Evolutionary conservation across 2,797 vertebrate genomes (phyloP).

Genomic region (Typhlichthys subterraneus): DNA sequence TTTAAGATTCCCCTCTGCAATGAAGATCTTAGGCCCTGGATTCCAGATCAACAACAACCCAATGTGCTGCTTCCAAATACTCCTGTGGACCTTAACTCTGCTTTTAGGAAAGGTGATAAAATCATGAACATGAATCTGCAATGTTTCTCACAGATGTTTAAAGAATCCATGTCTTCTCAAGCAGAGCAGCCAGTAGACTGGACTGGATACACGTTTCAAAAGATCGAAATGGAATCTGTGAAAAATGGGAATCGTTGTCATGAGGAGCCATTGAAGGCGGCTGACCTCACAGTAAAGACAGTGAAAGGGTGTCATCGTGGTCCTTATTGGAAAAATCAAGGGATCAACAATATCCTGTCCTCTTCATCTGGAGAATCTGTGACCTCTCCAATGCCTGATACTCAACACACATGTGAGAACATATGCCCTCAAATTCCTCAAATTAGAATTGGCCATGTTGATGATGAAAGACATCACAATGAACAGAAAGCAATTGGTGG

Average conservation of each 20-base stretch:
- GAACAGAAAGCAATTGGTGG: slow-evolving; percentile 73
- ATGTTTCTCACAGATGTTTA: slow-evolving; percentile 89
- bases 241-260: slow-evolving; percentile 53
- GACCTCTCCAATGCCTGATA: slow-evolving; percentile 34
- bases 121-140: slow-evolving; percentile 91
- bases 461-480: slow-evolving; percentile 56
- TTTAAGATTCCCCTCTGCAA: slow-evolving; percentile 86
- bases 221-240: slow-evolving; percentile 81
- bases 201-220: slow-evolving; percentile 84
- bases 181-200: slow-evolving; percentile 88
- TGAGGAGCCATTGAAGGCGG: slow-evolving; percentile 67
- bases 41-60: slow-evolving; percentile 69
- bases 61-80: slow-evolving; percentile 63
- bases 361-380: slow-evolving; percentile 6
- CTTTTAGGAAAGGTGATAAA: slow-evolving; percentile 84
- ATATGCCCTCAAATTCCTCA: slow-evolving; percentile 63
- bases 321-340: slow-evolving; percentile 78
- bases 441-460: slow-evolving; percentile 70
- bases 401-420: slow-evolving; percentile 48
- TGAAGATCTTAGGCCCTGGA: slow-evolving; percentile 77
- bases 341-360: slow-evolving; percentile 48
- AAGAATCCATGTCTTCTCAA: slow-evolving; percentile 84
- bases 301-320: slow-evolving; percentile 63
- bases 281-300: slow-evolving; percentile 81
- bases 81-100: slow-evolving; percentile 87